phyloP scores from a whole-genome alignment of 2,113 vertebrate genomes.

The Turnix velox region DNA sequence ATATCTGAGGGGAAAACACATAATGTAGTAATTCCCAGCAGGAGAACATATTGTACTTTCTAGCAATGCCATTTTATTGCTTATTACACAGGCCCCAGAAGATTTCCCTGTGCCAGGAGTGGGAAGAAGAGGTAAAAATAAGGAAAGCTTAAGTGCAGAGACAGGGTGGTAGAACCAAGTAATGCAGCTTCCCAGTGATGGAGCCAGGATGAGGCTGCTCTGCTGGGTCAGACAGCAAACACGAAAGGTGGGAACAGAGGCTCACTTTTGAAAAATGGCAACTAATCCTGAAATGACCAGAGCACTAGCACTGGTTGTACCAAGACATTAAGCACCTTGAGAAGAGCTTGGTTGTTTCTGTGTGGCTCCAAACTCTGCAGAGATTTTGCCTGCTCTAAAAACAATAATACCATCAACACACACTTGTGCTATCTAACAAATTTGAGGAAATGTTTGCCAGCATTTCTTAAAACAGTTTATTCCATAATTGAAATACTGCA shows the following conservation, averaged over 20 bases:
- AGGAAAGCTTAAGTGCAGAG: background rate
- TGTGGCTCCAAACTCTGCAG: background rate
- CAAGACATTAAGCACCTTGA: background rate
- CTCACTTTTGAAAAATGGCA: background rate
- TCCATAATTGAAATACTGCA: conserved; percentile 31
- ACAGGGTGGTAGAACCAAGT: background rate
- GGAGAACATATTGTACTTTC: background rate
- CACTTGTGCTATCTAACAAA: background rate
- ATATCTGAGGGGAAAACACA: background rate
- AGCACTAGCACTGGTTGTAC: background rate
- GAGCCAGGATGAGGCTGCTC: background rate
- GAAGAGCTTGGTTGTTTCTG: background rate
- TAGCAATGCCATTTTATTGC: background rate
- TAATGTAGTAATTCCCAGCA: background rate
- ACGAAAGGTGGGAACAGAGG: background rate
- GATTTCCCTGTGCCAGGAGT: background rate
- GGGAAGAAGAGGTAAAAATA: background rate
- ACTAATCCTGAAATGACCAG: background rate
- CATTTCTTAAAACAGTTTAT: conserved; percentile 10
- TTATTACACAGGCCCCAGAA: background rate
- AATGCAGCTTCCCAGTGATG: background rate
- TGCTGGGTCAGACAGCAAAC: background rate
- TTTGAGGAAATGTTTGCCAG: conserved; percentile 11
- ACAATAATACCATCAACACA: background rate
- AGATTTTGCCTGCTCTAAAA: background rate